These are phyloP conservation scores for Xiphorhynchus erythropygius DNA, from an alignment of 2,797 vertebrate species.

Conservation along the genomic window DNA sequence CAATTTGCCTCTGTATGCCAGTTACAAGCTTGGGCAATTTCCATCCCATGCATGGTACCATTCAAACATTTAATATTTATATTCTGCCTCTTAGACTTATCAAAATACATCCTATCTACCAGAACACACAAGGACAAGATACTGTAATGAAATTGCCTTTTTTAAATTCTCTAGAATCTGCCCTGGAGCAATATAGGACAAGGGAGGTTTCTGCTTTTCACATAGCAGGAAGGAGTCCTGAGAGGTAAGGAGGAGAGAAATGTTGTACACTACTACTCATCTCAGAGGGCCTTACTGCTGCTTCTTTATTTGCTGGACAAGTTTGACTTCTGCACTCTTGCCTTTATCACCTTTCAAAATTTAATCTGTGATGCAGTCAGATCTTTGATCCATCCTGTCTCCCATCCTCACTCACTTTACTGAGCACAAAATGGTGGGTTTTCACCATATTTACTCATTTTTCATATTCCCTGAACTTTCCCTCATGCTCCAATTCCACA, in stretches of 20 bases:
- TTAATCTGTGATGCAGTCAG: neutral
- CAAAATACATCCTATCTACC: neutral
- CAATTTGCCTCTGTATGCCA: neutral
- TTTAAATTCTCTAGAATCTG: neutral
- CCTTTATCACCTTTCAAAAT: neutral
- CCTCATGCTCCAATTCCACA: neutral
- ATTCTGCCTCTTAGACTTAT: neutral
- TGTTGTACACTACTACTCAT: neutral
- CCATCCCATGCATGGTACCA: neutral
- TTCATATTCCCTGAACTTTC: neutral
- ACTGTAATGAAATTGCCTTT: neutral
- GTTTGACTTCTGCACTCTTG: neutral
- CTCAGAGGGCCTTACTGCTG: neutral
- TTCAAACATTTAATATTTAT: neutral
- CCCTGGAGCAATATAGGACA: neutral
- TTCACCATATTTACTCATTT: neutral
- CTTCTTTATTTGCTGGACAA: neutral
- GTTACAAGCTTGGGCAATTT: neutral
- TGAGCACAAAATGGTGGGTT: neutral
- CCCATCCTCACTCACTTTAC: neutral
- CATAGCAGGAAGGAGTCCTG: neutral
- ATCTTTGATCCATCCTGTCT: neutral
- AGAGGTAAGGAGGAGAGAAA: neutral
- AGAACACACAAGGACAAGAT: neutral
- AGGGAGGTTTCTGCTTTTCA: neutral